These are phyloP conservation scores for Coturnix japonica DNA, from an alignment of 2,113 vertebrate genomes.

Conservation along the genomic window DNA sequence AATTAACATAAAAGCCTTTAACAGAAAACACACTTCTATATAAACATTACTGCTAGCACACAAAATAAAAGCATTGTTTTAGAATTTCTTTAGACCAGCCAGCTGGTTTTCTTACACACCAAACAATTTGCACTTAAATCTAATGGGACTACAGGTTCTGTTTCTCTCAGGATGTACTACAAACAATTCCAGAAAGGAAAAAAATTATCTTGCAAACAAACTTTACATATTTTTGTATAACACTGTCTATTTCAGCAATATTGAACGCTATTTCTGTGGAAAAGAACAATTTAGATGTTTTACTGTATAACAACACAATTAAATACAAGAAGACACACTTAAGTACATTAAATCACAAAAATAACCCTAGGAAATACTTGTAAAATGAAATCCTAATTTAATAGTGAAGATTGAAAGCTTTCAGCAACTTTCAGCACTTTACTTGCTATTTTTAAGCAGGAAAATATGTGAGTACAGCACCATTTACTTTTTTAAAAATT, in stretches of 20 bases:
- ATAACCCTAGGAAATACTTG: neutral
- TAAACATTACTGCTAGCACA: neutral
- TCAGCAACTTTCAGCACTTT: slow-evolving; percentile 3
- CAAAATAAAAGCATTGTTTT: neutral
- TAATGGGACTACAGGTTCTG: neutral
- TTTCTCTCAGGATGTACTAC: neutral
- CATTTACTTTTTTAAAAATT: slow-evolving; percentile 20
- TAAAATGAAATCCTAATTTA: neutral
- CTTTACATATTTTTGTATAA: neutral
- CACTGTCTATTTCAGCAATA: neutral
- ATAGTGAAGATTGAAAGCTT: neutral
- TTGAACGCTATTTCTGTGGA: neutral
- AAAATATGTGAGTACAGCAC: slow-evolving; percentile 17
- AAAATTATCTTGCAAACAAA: neutral
- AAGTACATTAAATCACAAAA: neutral
- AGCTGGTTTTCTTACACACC: neutral
- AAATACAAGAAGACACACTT: neutral
- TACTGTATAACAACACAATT: neutral
- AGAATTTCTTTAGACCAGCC: neutral
- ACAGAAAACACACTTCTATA: neutral
- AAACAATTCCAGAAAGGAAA: neutral
- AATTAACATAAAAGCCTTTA: neutral
- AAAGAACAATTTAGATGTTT: neutral
- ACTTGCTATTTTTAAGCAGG: slow-evolving; percentile 47
- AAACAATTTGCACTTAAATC: neutral